phyloP scores from a whole-genome alignment of 1,140 invertebrate genomes.

The Pseudomyrmex flavicornis region DNA sequence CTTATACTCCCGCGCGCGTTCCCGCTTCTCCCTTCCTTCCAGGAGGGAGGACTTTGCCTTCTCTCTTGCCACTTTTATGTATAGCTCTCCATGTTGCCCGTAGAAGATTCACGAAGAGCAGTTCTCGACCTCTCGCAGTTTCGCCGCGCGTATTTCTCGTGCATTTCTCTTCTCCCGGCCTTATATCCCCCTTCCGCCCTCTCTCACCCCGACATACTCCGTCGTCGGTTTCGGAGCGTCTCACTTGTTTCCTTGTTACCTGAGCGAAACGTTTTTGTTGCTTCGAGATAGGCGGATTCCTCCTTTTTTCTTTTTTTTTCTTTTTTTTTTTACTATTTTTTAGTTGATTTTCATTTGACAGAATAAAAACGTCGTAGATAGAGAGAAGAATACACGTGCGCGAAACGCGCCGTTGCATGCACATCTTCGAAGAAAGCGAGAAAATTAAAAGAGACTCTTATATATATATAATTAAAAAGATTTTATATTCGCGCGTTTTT shows the following conservation, averaged over 20 bases:
- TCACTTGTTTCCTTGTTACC: constrained; percentile 64
- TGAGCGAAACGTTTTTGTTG: constrained; percentile 67
- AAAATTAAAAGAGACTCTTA: neutral
- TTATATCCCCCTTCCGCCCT: too few species aligned
- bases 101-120: constrained; percentile 36
- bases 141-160: neutral
- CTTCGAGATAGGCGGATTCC: constrained; percentile 44
- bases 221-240: constrained; percentile 53
- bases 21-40: neutral
- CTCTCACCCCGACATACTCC: constrained; percentile 21
- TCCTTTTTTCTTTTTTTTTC: neutral
- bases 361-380: constrained; percentile 10
- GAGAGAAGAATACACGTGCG: neutral
- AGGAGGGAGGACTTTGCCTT: neutral
- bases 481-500: neutral
- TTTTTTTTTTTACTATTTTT: constrained; percentile 16
- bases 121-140: constrained; percentile 41
- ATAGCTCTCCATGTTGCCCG: neutral
- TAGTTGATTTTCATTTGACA: constrained; percentile 20
- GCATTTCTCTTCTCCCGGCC: constrained; percentile 28
- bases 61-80: constrained; percentile 24
- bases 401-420: neutral
- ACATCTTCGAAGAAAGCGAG: neutral
- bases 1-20: neutral
- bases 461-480: too few species aligned